Evolutionary conservation across 1,140 invertebrate species (phyloP), one percentile per base, ranked within the genome.

Genomic region (Stenopsyche tienmushanensis): DNA sequence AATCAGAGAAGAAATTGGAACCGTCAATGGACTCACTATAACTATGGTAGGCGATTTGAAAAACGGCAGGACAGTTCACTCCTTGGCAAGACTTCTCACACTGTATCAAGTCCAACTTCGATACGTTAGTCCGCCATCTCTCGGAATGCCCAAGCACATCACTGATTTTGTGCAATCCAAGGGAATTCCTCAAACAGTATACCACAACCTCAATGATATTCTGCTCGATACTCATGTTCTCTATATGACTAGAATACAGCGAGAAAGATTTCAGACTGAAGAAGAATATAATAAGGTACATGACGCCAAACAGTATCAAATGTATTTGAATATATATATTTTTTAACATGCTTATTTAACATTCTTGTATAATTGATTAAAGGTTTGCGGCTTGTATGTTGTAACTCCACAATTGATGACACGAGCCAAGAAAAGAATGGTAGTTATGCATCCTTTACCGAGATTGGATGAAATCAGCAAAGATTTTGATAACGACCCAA

Each of bases 1-100:
- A 15, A 99, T 99, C 71, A 84, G 97, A 73, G 94, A 99, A 80
- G 97, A 99, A 82, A 96, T 99, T 69, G 97, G 97, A 66, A 99
- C 97, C 0, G 96, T 99, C 0, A 99, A 99, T 75, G 92, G 92
- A 0, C 82, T 99, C 1, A 97, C 92, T 0, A 92, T 94, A 50
- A 94, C 92, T 3, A 90, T 94, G 87, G 85, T 98, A 49, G 98
- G 98, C 7, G 98, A 99, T 80, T 80, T 99, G 66, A 98, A 97
- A 75, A 92, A 99, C 79, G 97, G 97, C 3, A 85, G 98, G 45
- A 99, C 98, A 1, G 97, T 99, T 0, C 98, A 99, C 80, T 99
- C 97, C 0, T 80, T 99, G 45, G 96, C 96, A 3, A 87, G 89
- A 81, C 82, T 97, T 39, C 76, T 98, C 42, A 96, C 93, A 0